A percentile compares a stretch with the other conserved stretches of the same genome.
Conservation (phyloP, 1,140 invertebrate species). For the Caenorhabditis brenneri region DNA sequence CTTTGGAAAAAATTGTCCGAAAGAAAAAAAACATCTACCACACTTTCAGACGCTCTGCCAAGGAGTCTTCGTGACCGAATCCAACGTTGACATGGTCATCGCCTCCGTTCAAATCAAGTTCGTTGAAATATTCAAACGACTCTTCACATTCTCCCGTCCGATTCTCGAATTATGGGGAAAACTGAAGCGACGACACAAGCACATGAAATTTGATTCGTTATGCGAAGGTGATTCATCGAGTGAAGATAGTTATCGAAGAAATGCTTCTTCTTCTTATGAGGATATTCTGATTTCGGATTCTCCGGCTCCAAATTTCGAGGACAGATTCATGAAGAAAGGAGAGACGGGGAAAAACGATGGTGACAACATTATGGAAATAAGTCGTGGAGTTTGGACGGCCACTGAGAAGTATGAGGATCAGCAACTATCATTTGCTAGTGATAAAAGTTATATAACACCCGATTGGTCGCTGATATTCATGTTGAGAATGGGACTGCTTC, state of each 20-base stretch:
- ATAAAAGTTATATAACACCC: conserved; percentile 73
- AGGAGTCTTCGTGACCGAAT: conserved; percentile 54
- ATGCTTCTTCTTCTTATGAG: background rate
- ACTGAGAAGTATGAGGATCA: background rate
- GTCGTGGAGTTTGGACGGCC: conserved; percentile 3
- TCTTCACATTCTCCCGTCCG: conserved; percentile 53
- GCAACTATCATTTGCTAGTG: conserved; percentile 32
- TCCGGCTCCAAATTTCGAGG: too few relatives aligned
- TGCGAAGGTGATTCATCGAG: background rate
- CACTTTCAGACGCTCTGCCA: conserved; percentile 6
- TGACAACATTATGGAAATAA: background rate
- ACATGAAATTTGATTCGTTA: conserved; percentile 28
- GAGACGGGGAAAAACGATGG: background rate
- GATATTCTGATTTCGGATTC: background rate
- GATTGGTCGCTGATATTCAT: conserved; percentile 83
- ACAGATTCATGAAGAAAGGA: background rate
- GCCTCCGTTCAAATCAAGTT: conserved; percentile 39
- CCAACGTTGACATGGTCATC: conserved; percentile 54
- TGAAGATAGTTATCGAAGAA: background rate
- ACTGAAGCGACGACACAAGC: conserved; percentile 33
- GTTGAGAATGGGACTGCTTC: conserved; percentile 81
- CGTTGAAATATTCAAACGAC: conserved; percentile 31
- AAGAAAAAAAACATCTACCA: background rate
- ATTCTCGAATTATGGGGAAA: conserved; percentile 44
- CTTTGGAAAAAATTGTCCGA: too few relatives aligned